phyloP scores from a whole-genome alignment of 2,113 vertebrate species.

The Chionodraco myersi region DNA sequence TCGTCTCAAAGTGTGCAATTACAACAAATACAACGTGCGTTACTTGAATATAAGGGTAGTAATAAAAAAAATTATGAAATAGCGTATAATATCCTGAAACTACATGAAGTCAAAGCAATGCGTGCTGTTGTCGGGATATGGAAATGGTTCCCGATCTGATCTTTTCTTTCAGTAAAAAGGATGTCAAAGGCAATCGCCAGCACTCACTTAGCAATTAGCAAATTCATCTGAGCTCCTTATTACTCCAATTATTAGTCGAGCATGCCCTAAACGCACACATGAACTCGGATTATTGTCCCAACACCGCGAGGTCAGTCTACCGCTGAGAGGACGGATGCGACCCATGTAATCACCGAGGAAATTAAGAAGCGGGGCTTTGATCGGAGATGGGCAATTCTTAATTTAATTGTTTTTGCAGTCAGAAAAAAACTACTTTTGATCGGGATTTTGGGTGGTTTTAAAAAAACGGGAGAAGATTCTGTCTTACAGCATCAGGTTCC shows the following conservation, averaged over 20 bases:
- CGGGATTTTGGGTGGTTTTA: conserved; percentile 14
- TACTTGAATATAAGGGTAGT: background rate
- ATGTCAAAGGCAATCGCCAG: conserved; percentile 62
- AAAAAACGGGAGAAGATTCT: background rate
- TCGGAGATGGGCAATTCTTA: background rate
- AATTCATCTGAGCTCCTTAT: conserved; percentile 71
- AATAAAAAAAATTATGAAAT: background rate
- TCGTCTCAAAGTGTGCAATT: background rate
- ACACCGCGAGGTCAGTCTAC: conserved; percentile 27
- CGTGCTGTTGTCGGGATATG: conserved; percentile 3
- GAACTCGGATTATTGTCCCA: conserved; percentile 64
- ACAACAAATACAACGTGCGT: background rate
- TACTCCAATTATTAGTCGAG: conserved; percentile 82
- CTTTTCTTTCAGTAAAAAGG: conserved; percentile 44
- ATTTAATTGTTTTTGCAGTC: background rate
- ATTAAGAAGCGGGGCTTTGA: conserved; percentile 27
- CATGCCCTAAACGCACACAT: conserved; percentile 64
- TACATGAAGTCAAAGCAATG: conserved; percentile 21
- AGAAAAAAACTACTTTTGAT: conserved; percentile 22
- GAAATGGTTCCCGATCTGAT: conserved; percentile 20
- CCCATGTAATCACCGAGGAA: conserved; percentile 44
- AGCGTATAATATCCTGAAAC: background rate
- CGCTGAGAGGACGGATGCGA: conserved; percentile 50
- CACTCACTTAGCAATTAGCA: conserved; percentile 61
- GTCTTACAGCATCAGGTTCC: background rate